These are phyloP conservation scores for Colius striatus DNA, from an alignment of 2,113 vertebrate genomes.

Conservation along the genomic window DNA sequence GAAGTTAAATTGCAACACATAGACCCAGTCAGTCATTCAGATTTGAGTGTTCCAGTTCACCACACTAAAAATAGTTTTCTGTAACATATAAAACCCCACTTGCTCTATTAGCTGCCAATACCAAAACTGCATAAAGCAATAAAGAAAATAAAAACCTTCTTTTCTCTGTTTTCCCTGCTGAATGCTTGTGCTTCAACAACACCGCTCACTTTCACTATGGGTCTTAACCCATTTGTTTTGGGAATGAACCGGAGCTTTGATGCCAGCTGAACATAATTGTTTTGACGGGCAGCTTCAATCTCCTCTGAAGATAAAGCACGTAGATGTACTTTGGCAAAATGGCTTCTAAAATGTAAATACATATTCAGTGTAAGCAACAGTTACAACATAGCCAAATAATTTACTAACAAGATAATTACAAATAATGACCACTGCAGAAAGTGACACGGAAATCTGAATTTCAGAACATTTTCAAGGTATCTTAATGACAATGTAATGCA, in stretches of 20 bases:
- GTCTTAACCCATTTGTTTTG: slow-evolving; percentile 85
- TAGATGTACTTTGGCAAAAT: slow-evolving; percentile 82
- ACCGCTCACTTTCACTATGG: slow-evolving; percentile 82
- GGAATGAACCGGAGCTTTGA: slow-evolving; percentile 92
- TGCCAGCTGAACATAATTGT: slow-evolving; percentile 46
- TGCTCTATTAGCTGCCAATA: neutral
- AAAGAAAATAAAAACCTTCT: slow-evolving; percentile 45
- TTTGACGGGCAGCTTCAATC: slow-evolving; percentile 47
- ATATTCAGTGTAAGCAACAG: neutral
- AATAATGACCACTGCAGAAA: neutral
- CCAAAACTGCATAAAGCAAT: neutral
- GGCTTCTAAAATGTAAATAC: slow-evolving; percentile 77
- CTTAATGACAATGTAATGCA: neutral
- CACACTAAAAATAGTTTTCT: neutral
- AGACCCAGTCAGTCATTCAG: neutral
- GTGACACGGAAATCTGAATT: neutral
- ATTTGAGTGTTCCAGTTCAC: neutral
- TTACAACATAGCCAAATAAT: neutral
- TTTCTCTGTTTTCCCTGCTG: slow-evolving; percentile 37
- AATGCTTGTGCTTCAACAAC: slow-evolving; percentile 44
- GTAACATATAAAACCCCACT: neutral
- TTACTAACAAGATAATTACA: neutral
- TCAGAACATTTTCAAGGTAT: neutral
- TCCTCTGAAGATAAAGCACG: slow-evolving; percentile 77
- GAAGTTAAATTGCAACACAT: neutral